Conservation (phyloP, 2,113 vertebrate species). For the Forbesichthys papilliferus region DNA sequence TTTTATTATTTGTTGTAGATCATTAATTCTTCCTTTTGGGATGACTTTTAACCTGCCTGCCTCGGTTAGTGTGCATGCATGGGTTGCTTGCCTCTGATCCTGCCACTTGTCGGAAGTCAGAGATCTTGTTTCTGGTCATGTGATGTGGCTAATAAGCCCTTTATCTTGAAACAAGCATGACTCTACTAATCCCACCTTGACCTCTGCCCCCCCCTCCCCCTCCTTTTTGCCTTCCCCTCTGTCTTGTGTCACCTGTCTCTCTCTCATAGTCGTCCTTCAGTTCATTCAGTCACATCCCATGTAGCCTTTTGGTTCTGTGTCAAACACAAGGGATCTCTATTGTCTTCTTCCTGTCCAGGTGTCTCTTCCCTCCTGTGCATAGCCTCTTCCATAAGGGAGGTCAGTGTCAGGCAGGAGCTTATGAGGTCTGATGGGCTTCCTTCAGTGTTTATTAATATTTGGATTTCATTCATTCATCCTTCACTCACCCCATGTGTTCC, state of each 20-base stretch:
- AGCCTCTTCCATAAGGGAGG: slow-evolving; percentile 34
- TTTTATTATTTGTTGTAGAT: slow-evolving; percentile 53
- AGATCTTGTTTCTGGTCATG: slow-evolving; percentile 67
- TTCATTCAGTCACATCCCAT: slow-evolving; percentile 64
- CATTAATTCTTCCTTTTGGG: slow-evolving; percentile 71
- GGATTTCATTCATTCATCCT: slow-evolving; percentile 89
- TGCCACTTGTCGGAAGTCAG: slow-evolving; percentile 77
- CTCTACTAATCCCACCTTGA: slow-evolving; percentile 70
- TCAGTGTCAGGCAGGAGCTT: slow-evolving; percentile 60
- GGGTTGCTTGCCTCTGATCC: slow-evolving; percentile 84
- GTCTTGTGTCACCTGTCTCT: slow-evolving; percentile 59
- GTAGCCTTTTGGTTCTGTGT: slow-evolving; percentile 58
- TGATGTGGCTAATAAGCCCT: slow-evolving; percentile 76
- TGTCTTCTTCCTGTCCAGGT: slow-evolving; percentile 46
- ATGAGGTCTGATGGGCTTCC: slow-evolving; percentile 52
- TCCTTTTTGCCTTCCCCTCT: slow-evolving; percentile 46
- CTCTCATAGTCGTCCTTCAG: slow-evolving; percentile 38
- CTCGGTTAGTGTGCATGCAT: slow-evolving; percentile 88
- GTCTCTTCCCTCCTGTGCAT: slow-evolving; percentile 39
- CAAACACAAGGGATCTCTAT: slow-evolving; percentile 44
- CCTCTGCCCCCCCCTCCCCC: slow-evolving; percentile 9
- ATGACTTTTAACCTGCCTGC: slow-evolving; percentile 75
- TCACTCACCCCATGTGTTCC: slow-evolving; percentile 65
- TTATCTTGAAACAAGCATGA: slow-evolving; percentile 86
- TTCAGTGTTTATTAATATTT: slow-evolving; percentile 67